Base-by-base conservation (phyloP, 1,140 invertebrate genomes). In the silkworm (Bombyx mori) region DNA sequence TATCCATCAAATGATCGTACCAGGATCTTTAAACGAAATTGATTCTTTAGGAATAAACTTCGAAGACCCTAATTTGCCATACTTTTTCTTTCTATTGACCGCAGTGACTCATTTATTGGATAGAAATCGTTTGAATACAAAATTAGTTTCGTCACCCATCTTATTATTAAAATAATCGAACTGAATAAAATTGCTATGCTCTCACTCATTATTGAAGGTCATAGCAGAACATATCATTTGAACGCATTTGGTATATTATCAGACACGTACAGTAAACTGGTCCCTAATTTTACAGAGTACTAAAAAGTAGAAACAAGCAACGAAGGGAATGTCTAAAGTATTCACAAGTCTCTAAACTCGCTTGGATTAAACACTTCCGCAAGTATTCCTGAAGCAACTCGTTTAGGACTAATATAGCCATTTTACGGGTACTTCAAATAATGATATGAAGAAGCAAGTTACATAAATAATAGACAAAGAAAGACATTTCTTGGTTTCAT, bases 361-460 rank as follows among this genome's bases (percentile, higher is more conserved):
- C 4, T 49, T 18, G n/a, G n/a, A 7, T 7, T 49, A 22, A 49
- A 49, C 10, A 49, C 48, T 49, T 49, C 48, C 48, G 48, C 48
- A n/a, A 49, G 48, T 49, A 22, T n/a, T 49, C 22, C 12, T 49
- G 12, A 49, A 49, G n/a, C 48, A 49, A 49, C 9, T 49, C 22
- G n/a, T 49, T 49, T 49, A 49, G 5, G 6, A 35, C 48, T 49
- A 49, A 49, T 18, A 12, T 49, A 49, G 7, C n/a, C 48, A 22
- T 49, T 49, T 18, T 8, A 49, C 12, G 10, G 22, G 48, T 49
- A 22, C 2, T 49, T n/a, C 48, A 10, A 18, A 10, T 10, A 18
- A n/a, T 18, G 22, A 49, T 18, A 49, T 49, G 12, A n/a, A 49
- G 22, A 18, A 49, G 22, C n/a, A 49, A n/a, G 12, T 18, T 18